Evolutionary conservation across 2,113 vertebrate genomes (phyloP).

Genomic region (Entelurus aequoreus): DNA sequence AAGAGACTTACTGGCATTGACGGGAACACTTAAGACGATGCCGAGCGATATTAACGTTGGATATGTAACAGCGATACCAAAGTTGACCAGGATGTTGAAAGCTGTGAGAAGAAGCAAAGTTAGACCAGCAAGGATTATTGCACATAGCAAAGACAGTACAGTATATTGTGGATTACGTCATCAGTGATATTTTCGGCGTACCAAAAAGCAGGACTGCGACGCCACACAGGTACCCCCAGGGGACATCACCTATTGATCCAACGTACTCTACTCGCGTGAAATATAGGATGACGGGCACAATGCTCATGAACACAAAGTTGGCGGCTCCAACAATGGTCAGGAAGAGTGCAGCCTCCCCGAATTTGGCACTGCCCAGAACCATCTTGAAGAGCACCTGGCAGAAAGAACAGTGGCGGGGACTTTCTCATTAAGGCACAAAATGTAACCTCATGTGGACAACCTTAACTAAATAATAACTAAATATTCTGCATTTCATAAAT

Average conservation of each 20-base stretch:
- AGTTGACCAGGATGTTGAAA: conserved; percentile 95
- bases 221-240: conserved; percentile 89
- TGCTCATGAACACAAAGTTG: conserved; percentile 87
- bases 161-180: not conserved
- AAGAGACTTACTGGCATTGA: conserved; percentile 84
- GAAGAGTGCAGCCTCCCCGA: conserved; percentile 94
- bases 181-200: conserved; percentile 53
- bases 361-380: conserved; percentile 93
- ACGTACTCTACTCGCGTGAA: conserved; percentile 92
- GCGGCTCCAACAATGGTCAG: conserved; percentile 86
- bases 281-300: conserved; percentile 88
- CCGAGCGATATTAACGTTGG: conserved; percentile 93
- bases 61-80: conserved; percentile 92
- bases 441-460: conserved; percentile 23
- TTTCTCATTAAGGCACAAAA: conserved; percentile 11
- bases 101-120: conserved; percentile 69
- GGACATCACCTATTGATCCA: conserved; percentile 76
- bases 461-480: not conserved
- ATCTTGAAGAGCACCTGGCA: conserved; percentile 94
- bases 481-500: too few species aligned
- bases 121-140: not conserved
- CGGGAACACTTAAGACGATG: conserved; percentile 92
- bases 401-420: conserved; percentile 9
- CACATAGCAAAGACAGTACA: not conserved
- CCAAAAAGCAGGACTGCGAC: conserved; percentile 88